Conservation (phyloP, 2,113 vertebrate species). For the Numida meleagris region DNA sequence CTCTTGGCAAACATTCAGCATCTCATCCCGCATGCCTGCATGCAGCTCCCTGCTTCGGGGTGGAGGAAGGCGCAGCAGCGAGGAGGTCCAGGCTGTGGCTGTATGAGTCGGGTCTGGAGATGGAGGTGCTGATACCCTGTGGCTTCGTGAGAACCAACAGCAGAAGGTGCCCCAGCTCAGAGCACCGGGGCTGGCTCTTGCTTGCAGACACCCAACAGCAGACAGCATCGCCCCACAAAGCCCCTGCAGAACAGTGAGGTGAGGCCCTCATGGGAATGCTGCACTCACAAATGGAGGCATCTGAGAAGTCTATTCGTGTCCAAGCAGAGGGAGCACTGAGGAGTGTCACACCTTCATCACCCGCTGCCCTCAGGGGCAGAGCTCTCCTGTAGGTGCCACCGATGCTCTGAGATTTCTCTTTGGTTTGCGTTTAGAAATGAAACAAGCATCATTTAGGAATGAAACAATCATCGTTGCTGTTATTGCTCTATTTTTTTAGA, state of each 20-base stretch:
- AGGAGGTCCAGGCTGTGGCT: neutral
- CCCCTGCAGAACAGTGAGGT: neutral
- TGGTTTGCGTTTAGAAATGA: neutral
- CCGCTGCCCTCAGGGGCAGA: neutral
- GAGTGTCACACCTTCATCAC: neutral
- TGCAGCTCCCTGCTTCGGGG: neutral
- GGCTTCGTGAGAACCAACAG: neutral
- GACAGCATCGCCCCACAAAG: neutral
- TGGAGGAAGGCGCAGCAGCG: fast-evolving
- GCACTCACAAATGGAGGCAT: neutral
- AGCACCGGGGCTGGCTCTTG: neutral
- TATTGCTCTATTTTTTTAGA: neutral
- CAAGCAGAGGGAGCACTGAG: neutral
- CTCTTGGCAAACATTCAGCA: neutral
- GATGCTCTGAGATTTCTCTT: neutral
- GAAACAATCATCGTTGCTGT: fast-evolving
- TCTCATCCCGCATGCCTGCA: neutral
- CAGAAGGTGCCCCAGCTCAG: neutral
- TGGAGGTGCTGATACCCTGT: neutral
- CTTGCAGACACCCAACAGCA: neutral
- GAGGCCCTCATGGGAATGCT: neutral
- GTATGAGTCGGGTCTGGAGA: neutral
- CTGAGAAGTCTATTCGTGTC: neutral
- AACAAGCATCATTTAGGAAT: fast-evolving
- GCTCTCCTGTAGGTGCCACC: too few relatives aligned